phyloP scores from a whole-genome alignment of 1,140 invertebrate genomes.

The Ctenoplectra terminalis region DNA sequence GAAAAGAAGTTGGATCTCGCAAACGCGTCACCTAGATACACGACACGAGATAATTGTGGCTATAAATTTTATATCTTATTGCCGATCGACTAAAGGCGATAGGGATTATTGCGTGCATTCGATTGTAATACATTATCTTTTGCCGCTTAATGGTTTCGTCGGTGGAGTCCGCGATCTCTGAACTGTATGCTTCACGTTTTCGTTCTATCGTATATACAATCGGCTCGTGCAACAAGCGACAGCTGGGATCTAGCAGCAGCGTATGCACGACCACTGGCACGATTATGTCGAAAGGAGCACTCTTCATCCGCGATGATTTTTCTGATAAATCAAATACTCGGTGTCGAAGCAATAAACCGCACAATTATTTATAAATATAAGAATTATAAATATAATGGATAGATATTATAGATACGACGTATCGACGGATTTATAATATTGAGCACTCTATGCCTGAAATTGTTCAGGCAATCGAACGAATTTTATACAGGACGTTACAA shows the following conservation, averaged over 20 bases:
- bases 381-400: no score
- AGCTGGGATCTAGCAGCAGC: constrained; percentile 14
- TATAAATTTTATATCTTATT: constrained; percentile 75
- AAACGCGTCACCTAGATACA: constrained; percentile 68
- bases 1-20: constrained; percentile 48
- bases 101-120: constrained; percentile 74
- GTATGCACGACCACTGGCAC: constrained; percentile 28
- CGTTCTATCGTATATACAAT: constrained; percentile 52
- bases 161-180: constrained; percentile 1
- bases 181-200: constrained; percentile 18
- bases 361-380: no score
- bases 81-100: constrained; percentile 69
- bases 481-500: no score
- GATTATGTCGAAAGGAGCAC: constrained; percentile 19
- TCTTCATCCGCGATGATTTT: constrained; percentile 10
- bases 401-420: no score
- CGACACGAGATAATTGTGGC: constrained; percentile 73
- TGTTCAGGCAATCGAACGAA: no score
- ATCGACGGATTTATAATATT: no score
- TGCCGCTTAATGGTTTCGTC: constrained; percentile 27
- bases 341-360: neutral
- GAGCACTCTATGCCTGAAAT: no score
- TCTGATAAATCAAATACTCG: constrained; percentile 14
- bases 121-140: constrained; percentile 66
- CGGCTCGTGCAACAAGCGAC: constrained; percentile 46